These are phyloP conservation scores for Panthera leo DNA, from an alignment of 2,113 vertebrate genomes.

Conservation along the genomic window DNA sequence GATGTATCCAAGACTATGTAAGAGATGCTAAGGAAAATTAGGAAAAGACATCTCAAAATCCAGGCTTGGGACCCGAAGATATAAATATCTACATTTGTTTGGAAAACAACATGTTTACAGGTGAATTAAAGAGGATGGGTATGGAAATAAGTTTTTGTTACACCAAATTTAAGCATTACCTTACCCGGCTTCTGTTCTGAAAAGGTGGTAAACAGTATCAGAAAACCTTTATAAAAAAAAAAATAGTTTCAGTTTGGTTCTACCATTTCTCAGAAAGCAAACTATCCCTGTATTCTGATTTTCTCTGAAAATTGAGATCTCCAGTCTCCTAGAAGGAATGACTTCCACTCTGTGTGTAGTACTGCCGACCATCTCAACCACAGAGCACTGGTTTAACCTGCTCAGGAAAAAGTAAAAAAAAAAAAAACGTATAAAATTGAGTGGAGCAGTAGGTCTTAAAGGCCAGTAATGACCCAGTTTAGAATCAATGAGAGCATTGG, in stretches of 20 bases:
- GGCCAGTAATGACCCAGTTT: background rate
- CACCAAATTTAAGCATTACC: background rate
- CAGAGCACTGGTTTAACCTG: background rate
- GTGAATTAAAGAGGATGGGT: accelerated
- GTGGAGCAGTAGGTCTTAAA: background rate
- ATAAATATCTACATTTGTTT: background rate
- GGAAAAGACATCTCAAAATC: background rate
- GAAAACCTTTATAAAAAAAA: background rate
- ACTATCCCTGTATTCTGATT: background rate
- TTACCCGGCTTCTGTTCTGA: background rate
- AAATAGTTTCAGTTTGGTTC: background rate
- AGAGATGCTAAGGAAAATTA: background rate
- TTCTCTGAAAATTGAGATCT: background rate
- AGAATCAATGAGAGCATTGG: background rate
- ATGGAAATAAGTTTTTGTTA: background rate
- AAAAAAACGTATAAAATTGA: background rate
- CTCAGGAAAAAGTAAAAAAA: background rate
- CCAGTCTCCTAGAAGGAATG: background rate
- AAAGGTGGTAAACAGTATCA: background rate
- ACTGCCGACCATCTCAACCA: too few relatives aligned
- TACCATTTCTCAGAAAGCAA: background rate
- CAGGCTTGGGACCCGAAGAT: background rate
- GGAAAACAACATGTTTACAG: background rate
- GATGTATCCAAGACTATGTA: background rate
- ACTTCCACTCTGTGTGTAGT: too few relatives aligned